Evolutionary conservation across 2,797 vertebrate genomes (phyloP), one percentile per base, ranked within the genome.

Genomic region (Poecilia wingei): DNA sequence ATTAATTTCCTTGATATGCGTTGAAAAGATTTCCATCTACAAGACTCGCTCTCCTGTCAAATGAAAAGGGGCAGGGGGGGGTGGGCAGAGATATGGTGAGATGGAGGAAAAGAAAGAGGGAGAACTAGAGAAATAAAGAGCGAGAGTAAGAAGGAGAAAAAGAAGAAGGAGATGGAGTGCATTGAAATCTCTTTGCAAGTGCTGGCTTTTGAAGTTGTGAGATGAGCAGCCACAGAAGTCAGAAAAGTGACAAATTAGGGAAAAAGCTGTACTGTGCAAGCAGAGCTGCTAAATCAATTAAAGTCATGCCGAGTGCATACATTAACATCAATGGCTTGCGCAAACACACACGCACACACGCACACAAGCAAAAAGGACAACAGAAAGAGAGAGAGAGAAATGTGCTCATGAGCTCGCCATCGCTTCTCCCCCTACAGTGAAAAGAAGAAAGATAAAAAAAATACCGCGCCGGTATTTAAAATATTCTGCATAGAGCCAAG

Each of bases 231-330:
- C 91, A 94, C 90, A 95, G 92, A 95, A 94, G 93, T 94, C 94
- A 92, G 90, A 89, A 95, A 95, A 95, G 93, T 94, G 95, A 95
- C 94, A 96, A 95, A 96, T 96, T 95, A 95, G 93, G 86, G 89
- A 87, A 93, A 94, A 95, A 92, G 88, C 94, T 93, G 93, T 91
- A 93, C 87, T 94, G 89, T 92, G 88, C 89, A 87, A 92, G 93
- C 84, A 85, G 92, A 92, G 89, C 91, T 91, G 91, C 92, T 93
- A 95, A 95, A 95, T 95, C 94, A 95, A 95, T 96, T 95, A 95
- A 94, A 94, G 93, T 94, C 92, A 94, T 85, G 90, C 88, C 87
- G 90, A 94, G 92, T 90, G 93, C 91, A 94, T 92, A 93, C 88
- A 93, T 93, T 94, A 93, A 91, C 91, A 93, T 93, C 92, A 94